Evolutionary conservation across 1,140 invertebrate species (phyloP).

Genomic region (Nasonia vitripennis): DNA sequence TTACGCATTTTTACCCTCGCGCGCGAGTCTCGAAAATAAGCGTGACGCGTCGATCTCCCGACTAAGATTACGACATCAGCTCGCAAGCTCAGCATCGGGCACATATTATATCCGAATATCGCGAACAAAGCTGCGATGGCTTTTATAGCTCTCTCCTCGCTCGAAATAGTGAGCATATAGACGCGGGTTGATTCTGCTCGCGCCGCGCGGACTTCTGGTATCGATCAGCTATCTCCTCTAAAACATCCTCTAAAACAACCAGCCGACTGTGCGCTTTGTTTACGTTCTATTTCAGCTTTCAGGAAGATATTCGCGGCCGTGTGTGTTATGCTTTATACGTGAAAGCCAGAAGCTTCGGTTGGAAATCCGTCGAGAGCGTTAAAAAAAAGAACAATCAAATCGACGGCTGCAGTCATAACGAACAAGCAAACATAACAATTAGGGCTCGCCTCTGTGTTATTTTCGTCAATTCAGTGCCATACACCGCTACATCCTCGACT

Average conservation of each 20-base stretch:
- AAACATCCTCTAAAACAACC: neutral
- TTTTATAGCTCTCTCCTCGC: neutral
- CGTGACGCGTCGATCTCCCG: neutral
- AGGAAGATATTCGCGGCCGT: neutral
- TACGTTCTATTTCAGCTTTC: conserved; percentile 5
- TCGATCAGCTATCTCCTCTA: neutral
- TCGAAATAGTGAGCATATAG: neutral
- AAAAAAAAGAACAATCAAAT: neutral
- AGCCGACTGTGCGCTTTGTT: neutral
- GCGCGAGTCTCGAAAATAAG: conserved; percentile 18
- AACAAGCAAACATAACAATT: neutral
- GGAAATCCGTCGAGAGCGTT: neutral
- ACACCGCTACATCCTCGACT: neutral
- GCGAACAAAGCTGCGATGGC: neutral
- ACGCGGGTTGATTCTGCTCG: neutral
- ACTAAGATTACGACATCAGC: conserved; percentile 2
- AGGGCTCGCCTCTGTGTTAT: conserved; percentile 20
- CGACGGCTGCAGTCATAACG: neutral
- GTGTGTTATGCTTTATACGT: neutral
- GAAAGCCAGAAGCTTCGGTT: neutral
- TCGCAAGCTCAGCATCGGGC: neutral
- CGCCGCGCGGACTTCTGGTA: neutral
- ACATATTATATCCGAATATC: neutral
- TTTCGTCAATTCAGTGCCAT: conserved; percentile 32
- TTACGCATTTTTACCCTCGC: neutral